phyloP scores from a whole-genome alignment of 2,888 invertebrate genomes.

The Sminthurides aquaticus region DNA sequence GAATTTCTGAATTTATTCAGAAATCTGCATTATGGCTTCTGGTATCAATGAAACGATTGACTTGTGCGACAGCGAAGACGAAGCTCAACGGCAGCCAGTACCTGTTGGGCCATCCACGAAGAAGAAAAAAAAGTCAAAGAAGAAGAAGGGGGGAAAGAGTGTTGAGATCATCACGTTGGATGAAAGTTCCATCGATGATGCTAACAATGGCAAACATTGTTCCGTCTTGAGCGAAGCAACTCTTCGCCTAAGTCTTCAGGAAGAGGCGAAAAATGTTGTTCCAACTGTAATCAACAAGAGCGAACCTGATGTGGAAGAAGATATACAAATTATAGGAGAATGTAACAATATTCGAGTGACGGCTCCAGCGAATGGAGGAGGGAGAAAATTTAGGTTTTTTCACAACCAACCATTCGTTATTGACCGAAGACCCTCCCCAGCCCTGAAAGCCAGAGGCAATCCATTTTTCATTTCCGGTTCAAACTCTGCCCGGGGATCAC shows the following conservation, averaged over 20 bases:
- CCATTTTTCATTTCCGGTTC: no score
- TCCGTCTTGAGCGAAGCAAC: slow-evolving; percentile 1
- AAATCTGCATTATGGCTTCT: no score
- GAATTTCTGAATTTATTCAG: no score
- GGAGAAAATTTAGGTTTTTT: background rate
- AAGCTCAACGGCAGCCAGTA: no score
- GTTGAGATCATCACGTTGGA: slow-evolving; percentile 11
- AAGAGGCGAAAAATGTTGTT: background rate
- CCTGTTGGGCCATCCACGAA: background rate
- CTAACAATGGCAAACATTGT: background rate
- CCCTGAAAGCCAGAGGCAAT: background rate
- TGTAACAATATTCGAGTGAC: no score
- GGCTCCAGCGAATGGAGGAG: background rate
- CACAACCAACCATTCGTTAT: background rate
- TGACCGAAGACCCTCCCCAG: background rate
- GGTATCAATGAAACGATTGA: slow-evolving; percentile 8
- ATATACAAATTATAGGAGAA: slow-evolving; percentile 14
- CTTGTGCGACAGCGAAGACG: slow-evolving; percentile 13
- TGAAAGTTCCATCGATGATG: slow-evolving; percentile 1
- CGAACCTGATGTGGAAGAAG: background rate
- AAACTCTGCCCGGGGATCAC: no score
- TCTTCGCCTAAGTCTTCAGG: background rate
- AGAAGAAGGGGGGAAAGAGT: background rate
- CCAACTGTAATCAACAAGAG: background rate
- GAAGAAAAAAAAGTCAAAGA: background rate